Evolutionary conservation across 2,113 vertebrate species (phyloP), one percentile per base, ranked within the genome.

Genomic region (Melospiza melodia): DNA sequence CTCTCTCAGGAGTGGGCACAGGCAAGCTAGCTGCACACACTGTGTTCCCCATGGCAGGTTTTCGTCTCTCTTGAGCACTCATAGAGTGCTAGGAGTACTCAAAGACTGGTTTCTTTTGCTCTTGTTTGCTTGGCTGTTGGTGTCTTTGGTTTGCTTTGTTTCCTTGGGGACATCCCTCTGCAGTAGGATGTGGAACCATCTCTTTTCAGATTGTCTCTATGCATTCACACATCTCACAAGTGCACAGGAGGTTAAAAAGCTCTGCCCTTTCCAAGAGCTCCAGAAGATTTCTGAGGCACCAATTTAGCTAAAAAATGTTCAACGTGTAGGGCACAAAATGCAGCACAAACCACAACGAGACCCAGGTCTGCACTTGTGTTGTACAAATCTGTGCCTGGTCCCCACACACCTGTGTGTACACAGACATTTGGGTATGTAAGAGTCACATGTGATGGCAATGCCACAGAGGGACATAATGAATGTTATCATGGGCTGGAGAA

Each of bases 381-480:
- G 19, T 27, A 16, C 6, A 19, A 61, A 39, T 31, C 31, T 27
- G 30, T 14, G 12, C 27, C 17, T 0, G 0, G 28, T n/a, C 19
- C 52, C 10, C 1, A 0, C 43, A 11, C 9, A 1, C 23, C 49
- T 65, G 8, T 20, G 33, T 28, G 58, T 16, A 8, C 31, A 21
- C 10, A 33, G 2, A 52, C 20, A 24, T 35, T 3, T 21, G 8
- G 15, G 37, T 12, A 10, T 12, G 22, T 5, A 27, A 7, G 41
- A 30, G 11, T 43, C 12, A n/a, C 2, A 0, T 6, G 28, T 44
- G 35, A 14, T 75, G 57, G 11, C 28, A 68, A 17, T 8, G 22
- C 12, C 33, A 67, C 30, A 58, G 54, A 52, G 33, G 20, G 13
- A 44, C 5, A 0, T 14, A 44, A 31, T 31, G 23, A 84, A 43